phyloP scores from a whole-genome alignment of 2,113 vertebrate species.

The Indicator maculatus region DNA sequence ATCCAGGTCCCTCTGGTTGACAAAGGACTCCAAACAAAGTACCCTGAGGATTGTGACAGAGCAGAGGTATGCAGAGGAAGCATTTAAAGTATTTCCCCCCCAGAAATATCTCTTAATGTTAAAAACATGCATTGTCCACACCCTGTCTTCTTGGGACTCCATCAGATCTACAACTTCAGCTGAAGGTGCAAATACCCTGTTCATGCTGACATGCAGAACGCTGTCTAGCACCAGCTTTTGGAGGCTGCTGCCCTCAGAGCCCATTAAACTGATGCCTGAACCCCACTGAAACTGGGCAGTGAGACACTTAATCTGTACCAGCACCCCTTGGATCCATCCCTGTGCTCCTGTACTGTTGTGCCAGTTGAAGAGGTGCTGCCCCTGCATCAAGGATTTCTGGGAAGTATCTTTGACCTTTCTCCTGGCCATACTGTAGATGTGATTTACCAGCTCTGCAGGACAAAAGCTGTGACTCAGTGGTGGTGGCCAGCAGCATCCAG shows the following conservation, averaged over 20 bases:
- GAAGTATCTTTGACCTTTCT: not conserved
- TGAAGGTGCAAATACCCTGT: not conserved
- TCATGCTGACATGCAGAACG: not conserved
- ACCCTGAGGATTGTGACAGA: fast-evolving
- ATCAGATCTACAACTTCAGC: not conserved
- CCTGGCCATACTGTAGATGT: not conserved
- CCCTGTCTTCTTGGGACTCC: not conserved
- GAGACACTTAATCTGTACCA: not conserved
- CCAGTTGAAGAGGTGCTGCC: not conserved
- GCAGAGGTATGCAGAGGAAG: not conserved
- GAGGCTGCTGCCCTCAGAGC: not conserved
- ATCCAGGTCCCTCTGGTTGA: no score
- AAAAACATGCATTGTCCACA: not conserved
- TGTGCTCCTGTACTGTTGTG: fast-evolving
- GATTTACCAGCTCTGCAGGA: not conserved
- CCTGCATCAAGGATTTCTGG: not conserved
- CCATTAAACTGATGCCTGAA: not conserved
- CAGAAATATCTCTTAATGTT: not conserved
- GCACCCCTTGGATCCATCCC: not conserved
- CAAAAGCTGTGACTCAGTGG: not conserved
- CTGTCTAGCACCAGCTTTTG: not conserved
- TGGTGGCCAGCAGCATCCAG: not conserved
- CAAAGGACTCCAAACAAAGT: not conserved
- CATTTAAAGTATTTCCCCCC: not conserved
- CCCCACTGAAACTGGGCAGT: fast-evolving